These are phyloP conservation scores for Actias luna DNA, from an alignment of 2,888 invertebrate genomes.

Conservation along the genomic window DNA sequence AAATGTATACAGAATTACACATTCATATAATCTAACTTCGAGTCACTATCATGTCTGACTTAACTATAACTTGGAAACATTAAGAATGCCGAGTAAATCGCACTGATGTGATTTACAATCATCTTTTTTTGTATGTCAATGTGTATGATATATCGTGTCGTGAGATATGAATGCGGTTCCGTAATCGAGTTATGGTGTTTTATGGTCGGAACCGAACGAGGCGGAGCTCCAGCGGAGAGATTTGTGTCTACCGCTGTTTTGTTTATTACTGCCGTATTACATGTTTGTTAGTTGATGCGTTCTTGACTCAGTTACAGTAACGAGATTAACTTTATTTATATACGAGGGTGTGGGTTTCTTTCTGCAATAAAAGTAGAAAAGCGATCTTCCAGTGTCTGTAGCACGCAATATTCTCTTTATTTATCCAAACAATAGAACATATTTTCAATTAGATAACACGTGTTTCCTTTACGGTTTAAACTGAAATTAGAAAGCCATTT, in stretches of 20 bases:
- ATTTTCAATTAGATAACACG: no score
- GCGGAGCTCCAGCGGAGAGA: slow-evolving; percentile 27
- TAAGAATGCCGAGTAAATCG: not conserved
- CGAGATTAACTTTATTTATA: slow-evolving; percentile 7
- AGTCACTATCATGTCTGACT: no score
- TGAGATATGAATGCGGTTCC: slow-evolving; percentile 11
- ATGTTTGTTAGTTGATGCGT: slow-evolving; percentile 12
- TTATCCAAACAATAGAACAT: no score
- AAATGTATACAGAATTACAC: no score
- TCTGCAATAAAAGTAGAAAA: not conserved
- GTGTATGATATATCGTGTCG: slow-evolving; percentile 4
- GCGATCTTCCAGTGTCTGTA: no score
- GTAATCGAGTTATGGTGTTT: slow-evolving; percentile 27
- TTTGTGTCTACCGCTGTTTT: slow-evolving; percentile 29
- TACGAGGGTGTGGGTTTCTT: not conserved
- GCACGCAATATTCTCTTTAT: no score
- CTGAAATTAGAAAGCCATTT: no score
- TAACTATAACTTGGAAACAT: not conserved
- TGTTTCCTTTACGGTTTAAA: no score
- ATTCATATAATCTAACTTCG: no score
- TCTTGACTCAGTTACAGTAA: slow-evolving; percentile 15
- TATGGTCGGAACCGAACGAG: slow-evolving; percentile 13
- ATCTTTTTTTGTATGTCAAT: not conserved
- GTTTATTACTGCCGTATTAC: slow-evolving; percentile 25
- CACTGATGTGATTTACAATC: not conserved